Base-by-base conservation (phyloP, 2,888 invertebrate genomes). In the Tineola bisselliella region DNA sequence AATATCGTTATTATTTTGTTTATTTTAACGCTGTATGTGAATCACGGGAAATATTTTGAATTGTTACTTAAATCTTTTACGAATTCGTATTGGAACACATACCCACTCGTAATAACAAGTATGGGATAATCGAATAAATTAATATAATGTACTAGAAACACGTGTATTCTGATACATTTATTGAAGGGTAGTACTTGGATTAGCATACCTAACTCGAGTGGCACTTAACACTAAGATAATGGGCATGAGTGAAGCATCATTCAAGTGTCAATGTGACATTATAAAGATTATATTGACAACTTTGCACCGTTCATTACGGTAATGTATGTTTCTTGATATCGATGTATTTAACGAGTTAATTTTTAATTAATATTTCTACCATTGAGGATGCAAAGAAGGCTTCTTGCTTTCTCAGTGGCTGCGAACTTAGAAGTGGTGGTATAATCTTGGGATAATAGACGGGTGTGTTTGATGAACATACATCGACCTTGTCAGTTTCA, bases 211-310 rank as follows among this genome's bases (percentile, higher is more conserved):
- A 17, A 48, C 48, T 17, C 4, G 48, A 48, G 48, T 8, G 48
- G 48, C 48, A 48, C 48, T 54, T 54, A 54, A 54, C 19, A 25
- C 54, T 4, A 25, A 54, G 54, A 54, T 54, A 48, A 18, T 25
- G 54, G 5, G 18, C 17, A 18, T 6, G 54, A 54, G 54, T 25
- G 54, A 54, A 54, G 8, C 54, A 54, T 54, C 54, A 13, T 25
- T 25, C 54, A 54, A 54, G n/a, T 54, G 52, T 52, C 52, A 52
- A 17, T 52, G 52, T 17, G 54, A 54, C 54, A 54, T 18, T 25
- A 18, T 54, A 25, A 4, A 25, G 54, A 54, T 54, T 54, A 54
- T 5, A 18, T 18, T 54, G 54, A 54, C 54, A 54, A 54, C 48
- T 54, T 54, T 10, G 25, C 54, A 25, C 25, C 18, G 5, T 54